phyloP scores from a whole-genome alignment of 1,140 invertebrate species.

The Drosophila micromelanica region DNA sequence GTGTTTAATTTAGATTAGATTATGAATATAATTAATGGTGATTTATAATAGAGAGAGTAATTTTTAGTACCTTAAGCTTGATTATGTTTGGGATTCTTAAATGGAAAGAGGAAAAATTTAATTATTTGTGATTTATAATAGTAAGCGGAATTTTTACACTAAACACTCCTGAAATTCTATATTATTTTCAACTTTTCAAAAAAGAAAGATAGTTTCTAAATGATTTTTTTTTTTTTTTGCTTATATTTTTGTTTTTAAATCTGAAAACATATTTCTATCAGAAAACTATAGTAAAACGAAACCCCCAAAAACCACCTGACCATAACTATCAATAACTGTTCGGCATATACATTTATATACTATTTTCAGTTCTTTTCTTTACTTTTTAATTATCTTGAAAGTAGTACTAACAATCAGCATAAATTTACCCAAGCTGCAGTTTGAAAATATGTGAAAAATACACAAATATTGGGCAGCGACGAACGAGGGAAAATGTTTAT shows the following conservation, averaged over 20 bases:
- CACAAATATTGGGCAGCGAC: constrained; percentile 18
- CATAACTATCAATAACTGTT: constrained; percentile 12
- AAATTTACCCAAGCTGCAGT: constrained; percentile 17
- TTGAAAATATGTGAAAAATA: constrained; percentile 29
- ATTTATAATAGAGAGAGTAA: neutral
- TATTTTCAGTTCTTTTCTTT: neutral
- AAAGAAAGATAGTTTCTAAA: no score
- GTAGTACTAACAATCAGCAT: constrained; percentile 38
- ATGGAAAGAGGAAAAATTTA: neutral
- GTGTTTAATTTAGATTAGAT: constrained; percentile 5
- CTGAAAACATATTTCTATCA: no score
- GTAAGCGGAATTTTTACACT: no score
- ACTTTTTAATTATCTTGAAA: constrained; percentile 48
- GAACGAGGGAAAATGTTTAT: constrained; percentile 21
- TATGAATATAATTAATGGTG: neutral
- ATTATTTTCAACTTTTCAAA: neutral
- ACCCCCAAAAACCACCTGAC: neutral
- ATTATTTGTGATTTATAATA: no score
- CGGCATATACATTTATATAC: constrained; percentile 3
- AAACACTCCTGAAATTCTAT: no score
- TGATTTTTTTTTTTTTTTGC: no score
- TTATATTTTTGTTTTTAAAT: neutral
- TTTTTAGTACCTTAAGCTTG: neutral
- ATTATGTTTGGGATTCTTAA: neutral
- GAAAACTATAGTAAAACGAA: no score